A percentile compares a stretch with the other conserved stretches of the same genome.
Conservation (phyloP, 2,113 vertebrate species). For the Mustelus asterias region DNA sequence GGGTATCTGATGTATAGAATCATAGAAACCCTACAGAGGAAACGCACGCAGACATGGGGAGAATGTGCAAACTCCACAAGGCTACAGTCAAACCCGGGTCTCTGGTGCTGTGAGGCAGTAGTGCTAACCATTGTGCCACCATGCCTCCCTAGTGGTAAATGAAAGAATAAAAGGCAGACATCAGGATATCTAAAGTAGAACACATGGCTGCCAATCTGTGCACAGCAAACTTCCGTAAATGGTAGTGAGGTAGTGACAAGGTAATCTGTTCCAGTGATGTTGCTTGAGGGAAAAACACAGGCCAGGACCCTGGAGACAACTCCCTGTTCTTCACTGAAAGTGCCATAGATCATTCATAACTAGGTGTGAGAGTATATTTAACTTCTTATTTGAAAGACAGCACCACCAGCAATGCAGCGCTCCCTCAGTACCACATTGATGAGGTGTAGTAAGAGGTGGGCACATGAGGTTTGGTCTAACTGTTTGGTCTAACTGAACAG, state of each 20-base stretch:
- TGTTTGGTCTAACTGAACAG: no score
- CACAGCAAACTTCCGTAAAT: neutral
- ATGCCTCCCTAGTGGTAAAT: neutral
- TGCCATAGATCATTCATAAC: neutral
- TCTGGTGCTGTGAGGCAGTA: no score
- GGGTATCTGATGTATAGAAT: neutral
- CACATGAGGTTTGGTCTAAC: no score
- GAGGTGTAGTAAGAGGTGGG: neutral
- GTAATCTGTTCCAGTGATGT: neutral
- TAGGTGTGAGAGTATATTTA: neutral
- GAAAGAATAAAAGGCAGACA: neutral
- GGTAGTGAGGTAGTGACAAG: neutral
- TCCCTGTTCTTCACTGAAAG: neutral
- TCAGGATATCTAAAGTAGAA: neutral
- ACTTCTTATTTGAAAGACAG: neutral
- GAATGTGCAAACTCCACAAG: no score
- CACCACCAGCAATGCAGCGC: neutral
- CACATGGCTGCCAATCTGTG: no score
- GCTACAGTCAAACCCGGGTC: no score
- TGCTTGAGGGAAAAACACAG: neutral
- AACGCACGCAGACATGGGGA: no score
- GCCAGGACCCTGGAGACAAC: neutral
- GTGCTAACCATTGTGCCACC: no score
- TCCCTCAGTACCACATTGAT: neutral
- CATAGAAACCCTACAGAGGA: no score